phyloP scores from a whole-genome alignment of 1,140 invertebrate species.

The Bombus balteatus region DNA sequence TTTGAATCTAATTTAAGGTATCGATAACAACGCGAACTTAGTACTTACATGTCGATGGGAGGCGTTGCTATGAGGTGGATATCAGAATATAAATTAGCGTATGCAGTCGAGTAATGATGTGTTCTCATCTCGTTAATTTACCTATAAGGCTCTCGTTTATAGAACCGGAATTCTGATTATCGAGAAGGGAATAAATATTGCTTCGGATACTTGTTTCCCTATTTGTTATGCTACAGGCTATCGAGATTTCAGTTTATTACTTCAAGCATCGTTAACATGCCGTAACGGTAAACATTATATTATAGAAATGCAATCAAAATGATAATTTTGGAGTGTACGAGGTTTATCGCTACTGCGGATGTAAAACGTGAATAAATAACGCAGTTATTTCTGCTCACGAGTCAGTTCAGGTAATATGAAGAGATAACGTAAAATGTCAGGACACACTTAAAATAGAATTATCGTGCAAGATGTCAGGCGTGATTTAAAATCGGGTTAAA shows the following conservation, averaged over 20 bases:
- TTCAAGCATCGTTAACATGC: neutral
- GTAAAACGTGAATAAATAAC: no score
- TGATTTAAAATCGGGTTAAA: neutral
- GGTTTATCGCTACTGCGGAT: neutral
- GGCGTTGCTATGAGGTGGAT: neutral
- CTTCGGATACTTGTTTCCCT: neutral
- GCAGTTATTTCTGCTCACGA: neutral
- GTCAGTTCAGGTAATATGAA: neutral
- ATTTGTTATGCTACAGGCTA: neutral
- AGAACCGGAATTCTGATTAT: neutral
- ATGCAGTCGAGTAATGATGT: neutral
- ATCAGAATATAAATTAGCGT: constrained; percentile 19
- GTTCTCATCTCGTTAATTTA: constrained; percentile 7
- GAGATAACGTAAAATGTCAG: neutral
- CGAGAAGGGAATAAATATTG: neutral
- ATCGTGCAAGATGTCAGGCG: neutral
- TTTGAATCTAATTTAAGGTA: constrained; percentile 4
- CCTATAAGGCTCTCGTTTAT: neutral
- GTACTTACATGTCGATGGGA: neutral
- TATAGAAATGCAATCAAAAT: neutral
- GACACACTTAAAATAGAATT: neutral
- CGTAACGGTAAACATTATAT: neutral
- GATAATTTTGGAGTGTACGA: neutral
- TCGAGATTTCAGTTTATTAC: neutral
- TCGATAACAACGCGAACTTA: neutral